These are phyloP conservation scores for Mustela nigripes DNA, from an alignment of 2,113 vertebrate genomes.

Conservation along the genomic window DNA sequence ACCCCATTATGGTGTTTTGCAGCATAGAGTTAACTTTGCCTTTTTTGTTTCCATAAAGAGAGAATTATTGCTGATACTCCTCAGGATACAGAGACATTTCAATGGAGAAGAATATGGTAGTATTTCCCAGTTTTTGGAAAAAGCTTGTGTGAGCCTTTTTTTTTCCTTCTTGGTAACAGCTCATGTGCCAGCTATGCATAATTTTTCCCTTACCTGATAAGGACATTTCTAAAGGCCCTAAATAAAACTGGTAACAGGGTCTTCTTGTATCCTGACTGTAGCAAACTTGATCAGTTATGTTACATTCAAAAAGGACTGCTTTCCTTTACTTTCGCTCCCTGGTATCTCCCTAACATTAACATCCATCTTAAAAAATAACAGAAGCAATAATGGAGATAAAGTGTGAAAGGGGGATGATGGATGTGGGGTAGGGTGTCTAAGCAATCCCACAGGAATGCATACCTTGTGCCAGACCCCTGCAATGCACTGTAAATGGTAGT, in stretches of 20 bases:
- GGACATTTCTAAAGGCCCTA: not conserved
- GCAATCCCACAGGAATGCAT: not conserved
- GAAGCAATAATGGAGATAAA: not conserved
- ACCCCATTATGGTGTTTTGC: not conserved
- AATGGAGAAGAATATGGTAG: not conserved
- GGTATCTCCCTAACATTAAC: not conserved
- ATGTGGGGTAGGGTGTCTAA: not conserved
- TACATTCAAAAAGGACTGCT: not conserved
- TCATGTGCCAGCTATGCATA: not conserved
- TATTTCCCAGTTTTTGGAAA: not conserved
- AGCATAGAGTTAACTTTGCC: not conserved
- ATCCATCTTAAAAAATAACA: not conserved
- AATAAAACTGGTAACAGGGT: conserved; percentile 6
- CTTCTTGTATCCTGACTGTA: not conserved
- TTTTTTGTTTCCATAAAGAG: not conserved
- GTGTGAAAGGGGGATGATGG: not conserved
- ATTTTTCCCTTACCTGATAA: not conserved
- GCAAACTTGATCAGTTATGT: not conserved
- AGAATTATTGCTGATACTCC: not conserved
- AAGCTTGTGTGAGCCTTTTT: not conserved
- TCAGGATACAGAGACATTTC: not conserved
- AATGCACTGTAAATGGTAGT: not conserved
- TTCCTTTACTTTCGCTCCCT: not conserved
- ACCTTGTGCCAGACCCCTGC: not conserved
- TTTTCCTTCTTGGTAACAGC: not conserved